A percentile compares a stretch with the other conserved stretches of the same genome.
Conservation (phyloP, 1,140 invertebrate genomes). For the Panulirus ornatus region DNA sequence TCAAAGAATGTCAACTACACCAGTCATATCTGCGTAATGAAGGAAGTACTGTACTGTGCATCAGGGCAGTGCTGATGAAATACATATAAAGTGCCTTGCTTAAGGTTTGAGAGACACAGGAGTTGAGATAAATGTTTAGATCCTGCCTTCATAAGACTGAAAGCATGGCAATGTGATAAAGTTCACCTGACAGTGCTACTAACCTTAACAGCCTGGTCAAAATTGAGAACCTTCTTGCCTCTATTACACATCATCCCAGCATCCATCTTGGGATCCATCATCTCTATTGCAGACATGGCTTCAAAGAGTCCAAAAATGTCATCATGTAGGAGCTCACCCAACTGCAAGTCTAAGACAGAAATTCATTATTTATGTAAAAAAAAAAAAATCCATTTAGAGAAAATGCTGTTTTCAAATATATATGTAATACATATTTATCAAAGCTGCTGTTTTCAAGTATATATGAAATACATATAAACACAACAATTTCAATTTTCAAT, state of each 20-base stretch:
- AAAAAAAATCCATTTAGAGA: constrained; percentile 31
- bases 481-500: neutral
- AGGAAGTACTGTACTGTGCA: no score
- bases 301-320: constrained; percentile 96
- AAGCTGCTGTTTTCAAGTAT: constrained; percentile 19
- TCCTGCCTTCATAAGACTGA: no score
- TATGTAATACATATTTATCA: constrained; percentile 41
- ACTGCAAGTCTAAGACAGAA: constrained; percentile 83
- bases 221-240: constrained; percentile 88
- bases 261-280: constrained; percentile 99
- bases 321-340: constrained; percentile 94
- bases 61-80: no score
- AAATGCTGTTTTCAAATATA: constrained; percentile 74
- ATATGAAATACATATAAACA: neutral
- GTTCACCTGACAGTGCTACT: constrained; percentile 56
- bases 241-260: constrained; percentile 97
- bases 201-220: constrained; percentile 91
- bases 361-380: neutral
- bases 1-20: no score
- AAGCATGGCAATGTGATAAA: neutral
- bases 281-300: constrained; percentile 99
- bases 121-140: no score
- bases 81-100: no score
- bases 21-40: no score
- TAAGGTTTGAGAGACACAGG: no score